Base-by-base conservation (phyloP, 1,140 invertebrate genomes). In the Anadara kagoshimensis region DNA sequence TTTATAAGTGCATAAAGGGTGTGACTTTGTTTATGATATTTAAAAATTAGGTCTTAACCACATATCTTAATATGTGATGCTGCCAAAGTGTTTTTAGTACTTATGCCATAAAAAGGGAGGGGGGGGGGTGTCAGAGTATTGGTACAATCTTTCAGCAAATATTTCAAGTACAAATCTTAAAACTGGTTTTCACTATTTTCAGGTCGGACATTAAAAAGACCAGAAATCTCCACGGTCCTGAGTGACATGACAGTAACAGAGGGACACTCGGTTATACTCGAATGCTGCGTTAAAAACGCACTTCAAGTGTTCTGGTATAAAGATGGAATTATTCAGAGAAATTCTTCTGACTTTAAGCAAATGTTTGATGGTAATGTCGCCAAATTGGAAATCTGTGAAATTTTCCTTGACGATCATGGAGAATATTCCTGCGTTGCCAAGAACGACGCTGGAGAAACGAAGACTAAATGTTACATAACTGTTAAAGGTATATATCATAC, bases 401-500 rank as follows among this genome's bases (percentile, higher is more conserved):
- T 85, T 12, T 84, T 82, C 66, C 69, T 83, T 11, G 83, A 85
- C 29, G 85, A 86, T 62, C 70, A 54, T 59, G 85, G 85, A 14
- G 65, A 68, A 51, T 86, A 84, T 74, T 54, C 78, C 24, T 85
- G 83, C 72, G 66, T 80, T 24, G 68, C 80, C 44, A 80, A 78
- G 26, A 86, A 84, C 70, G 73, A 75, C 12, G 41, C 70, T 53
- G 83, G 83, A 26, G 79, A 84, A 56, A 62, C 76, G 18, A 79
- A 70, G 49, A 76, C 78, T 18, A 75, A 74, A 0, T 82, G 81
- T 67, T 51, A 56, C 54, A 73, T 85, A 12, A 74, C 53, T 59
- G 82, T 84, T 11, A 80, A 68, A 78, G 82, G 84, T 85, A 67
- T 70, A 61, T 47, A 63, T 63, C 29, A 36, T 36, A 36, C 2